These are phyloP conservation scores for Peromyscus aztecus DNA, from an alignment of 2,797 vertebrate species.

Conservation along the genomic window DNA sequence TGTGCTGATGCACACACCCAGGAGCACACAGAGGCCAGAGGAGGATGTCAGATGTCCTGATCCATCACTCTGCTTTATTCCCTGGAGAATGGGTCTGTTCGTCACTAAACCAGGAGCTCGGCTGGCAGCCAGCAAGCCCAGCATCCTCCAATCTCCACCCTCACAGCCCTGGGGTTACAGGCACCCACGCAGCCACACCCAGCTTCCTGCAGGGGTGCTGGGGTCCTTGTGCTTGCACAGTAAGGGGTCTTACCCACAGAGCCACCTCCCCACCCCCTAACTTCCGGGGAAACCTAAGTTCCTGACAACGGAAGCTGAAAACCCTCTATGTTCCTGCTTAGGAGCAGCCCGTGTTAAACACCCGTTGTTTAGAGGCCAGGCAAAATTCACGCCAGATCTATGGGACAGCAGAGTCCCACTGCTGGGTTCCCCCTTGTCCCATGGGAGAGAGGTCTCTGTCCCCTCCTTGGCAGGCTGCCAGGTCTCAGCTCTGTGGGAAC, in stretches of 20 bases:
- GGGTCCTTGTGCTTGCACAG: background rate
- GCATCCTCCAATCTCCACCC: background rate
- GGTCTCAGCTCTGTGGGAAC: background rate
- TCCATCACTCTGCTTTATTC: background rate
- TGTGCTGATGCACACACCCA: background rate
- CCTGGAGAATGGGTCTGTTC: background rate
- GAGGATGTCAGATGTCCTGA: background rate
- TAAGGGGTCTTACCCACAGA: background rate
- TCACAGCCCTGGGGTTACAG: background rate
- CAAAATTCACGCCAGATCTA: background rate
- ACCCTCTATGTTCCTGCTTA: background rate
- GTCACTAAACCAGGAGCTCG: background rate
- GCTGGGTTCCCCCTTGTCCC: background rate
- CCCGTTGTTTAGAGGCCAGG: background rate
- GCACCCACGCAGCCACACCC: background rate
- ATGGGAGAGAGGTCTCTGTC: background rate
- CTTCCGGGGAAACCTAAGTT: background rate
- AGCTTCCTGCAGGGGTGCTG: background rate
- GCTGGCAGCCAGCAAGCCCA: background rate
- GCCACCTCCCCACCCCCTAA: background rate
- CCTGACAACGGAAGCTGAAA: slow-evolving; percentile 50
- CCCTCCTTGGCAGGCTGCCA: background rate
- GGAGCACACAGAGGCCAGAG: background rate
- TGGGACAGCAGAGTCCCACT: background rate
- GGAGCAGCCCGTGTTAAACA: background rate